Percentiles rank a stretch among this genome's conserved stretches.
phyloP scores from a whole-genome alignment of 2,888 invertebrate species.

The Napeogenes sylphis region DNA sequence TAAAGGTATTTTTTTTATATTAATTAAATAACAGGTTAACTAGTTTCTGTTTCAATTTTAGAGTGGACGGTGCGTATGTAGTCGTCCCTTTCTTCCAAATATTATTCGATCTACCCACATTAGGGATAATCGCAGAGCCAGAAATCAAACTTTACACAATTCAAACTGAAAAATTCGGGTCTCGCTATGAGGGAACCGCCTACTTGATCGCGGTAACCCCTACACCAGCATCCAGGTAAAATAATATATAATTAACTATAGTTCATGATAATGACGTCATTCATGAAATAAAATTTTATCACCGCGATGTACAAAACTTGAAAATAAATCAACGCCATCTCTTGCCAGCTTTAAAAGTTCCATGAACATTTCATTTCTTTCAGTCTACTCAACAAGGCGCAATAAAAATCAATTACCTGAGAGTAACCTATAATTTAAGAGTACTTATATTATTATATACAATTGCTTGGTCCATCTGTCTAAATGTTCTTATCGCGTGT shows the following conservation, averaged over 20 bases:
- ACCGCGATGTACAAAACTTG: neutral
- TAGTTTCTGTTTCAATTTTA: neutral
- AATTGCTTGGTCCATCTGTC: constrained; percentile 40
- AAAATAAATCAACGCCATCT: neutral
- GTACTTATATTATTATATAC: constrained; percentile 35
- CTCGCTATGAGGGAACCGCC: constrained; percentile 54
- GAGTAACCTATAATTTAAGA: constrained; percentile 41
- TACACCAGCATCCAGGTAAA: constrained; percentile 35
- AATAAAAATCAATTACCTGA: constrained; percentile 51
- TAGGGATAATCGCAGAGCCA: constrained; percentile 46
- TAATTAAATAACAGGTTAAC: no score
- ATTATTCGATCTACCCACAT: constrained; percentile 51
- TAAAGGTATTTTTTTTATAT: no score
- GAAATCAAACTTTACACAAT: constrained; percentile 49
- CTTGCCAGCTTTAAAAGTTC: neutral
- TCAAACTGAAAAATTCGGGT: constrained; percentile 40
- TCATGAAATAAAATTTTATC: constrained; percentile 8
- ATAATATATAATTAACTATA: no score
- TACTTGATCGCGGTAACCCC: constrained; percentile 50
- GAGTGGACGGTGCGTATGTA: constrained; percentile 36
- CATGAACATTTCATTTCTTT: neutral
- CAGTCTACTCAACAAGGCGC: constrained; percentile 26
- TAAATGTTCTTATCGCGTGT: constrained; percentile 56
- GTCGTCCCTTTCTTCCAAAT: constrained; percentile 47
- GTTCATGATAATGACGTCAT: neutral